A percentile compares a stretch with the other conserved stretches of the same genome.
These are phyloP conservation scores for Synanthedon formicaeformis DNA, from an alignment of 2,888 invertebrate species.

Conservation along the genomic window DNA sequence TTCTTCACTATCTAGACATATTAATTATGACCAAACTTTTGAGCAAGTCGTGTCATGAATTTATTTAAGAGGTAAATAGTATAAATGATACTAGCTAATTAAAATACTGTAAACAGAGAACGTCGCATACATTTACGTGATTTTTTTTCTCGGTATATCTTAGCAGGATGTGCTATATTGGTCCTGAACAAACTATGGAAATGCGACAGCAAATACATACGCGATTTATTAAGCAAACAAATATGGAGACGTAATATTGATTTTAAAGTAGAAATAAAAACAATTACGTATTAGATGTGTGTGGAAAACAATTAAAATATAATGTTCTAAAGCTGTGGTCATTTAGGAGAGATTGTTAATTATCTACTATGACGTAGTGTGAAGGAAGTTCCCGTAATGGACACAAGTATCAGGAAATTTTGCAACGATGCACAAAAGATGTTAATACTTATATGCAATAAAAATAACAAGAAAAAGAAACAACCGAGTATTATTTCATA, in stretches of 20 bases:
- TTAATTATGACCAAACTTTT: no score
- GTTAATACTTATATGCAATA: no score
- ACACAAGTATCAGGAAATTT: background rate
- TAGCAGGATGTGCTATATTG: slow-evolving; percentile 7
- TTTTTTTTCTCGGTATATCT: background rate
- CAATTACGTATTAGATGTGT: no score
- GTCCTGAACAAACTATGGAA: slow-evolving; percentile 4
- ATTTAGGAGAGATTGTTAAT: no score
- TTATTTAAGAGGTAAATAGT: no score
- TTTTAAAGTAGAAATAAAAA: background rate
- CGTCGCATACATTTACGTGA: background rate
- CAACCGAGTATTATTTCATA: background rate
- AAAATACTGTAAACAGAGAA: background rate
- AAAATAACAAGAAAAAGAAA: no score
- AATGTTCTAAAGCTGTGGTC: no score
- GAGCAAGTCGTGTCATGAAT: no score
- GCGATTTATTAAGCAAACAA: slow-evolving; percentile 1
- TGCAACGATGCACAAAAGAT: background rate
- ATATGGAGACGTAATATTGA: background rate
- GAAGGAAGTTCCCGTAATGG: no score
- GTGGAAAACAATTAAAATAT: no score
- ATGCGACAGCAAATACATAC: slow-evolving; percentile 2
- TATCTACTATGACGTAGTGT: no score
- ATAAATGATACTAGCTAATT: background rate
- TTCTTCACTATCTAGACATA: no score